Conservation (phyloP, 2,113 vertebrate genomes). For the Microtus ochrogaster region DNA sequence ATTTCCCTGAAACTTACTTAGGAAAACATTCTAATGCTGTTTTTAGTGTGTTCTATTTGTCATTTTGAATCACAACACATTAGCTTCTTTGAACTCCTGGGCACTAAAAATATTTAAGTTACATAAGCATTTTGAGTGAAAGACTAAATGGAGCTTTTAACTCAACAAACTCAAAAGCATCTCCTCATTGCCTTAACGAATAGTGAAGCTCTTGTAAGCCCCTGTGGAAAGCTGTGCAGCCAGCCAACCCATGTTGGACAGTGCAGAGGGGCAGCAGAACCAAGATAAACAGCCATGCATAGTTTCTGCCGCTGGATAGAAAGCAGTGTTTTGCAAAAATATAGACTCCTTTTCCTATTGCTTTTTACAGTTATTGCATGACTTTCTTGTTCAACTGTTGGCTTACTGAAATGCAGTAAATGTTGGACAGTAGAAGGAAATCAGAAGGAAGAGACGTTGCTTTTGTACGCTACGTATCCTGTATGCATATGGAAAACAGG, state of each 20-base stretch:
- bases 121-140: constrained; percentile 85
- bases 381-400: constrained; percentile 64
- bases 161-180: constrained; percentile 82
- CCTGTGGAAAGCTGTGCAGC: constrained; percentile 67
- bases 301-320: constrained; percentile 73
- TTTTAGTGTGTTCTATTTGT: constrained; percentile 88
- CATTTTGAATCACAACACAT: constrained; percentile 87
- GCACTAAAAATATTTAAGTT: constrained; percentile 88
- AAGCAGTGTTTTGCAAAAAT: constrained; percentile 72
- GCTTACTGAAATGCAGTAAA: constrained; percentile 15
- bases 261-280: constrained; percentile 67
- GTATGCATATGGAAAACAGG: constrained; percentile 44
- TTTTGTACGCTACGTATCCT: not conserved
- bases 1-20: constrained; percentile 83
- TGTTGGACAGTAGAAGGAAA: constrained; percentile 28
- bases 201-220: constrained; percentile 81
- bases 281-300: constrained; percentile 78
- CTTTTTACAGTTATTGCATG: constrained; percentile 73
- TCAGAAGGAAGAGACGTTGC: not conserved
- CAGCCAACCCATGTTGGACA: constrained; percentile 69
- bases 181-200: constrained; percentile 81
- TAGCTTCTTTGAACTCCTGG: constrained; percentile 86
- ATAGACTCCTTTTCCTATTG: constrained; percentile 72
- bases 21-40: constrained; percentile 83
- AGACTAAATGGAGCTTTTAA: constrained; percentile 83